Conservation (phyloP, 2,888 invertebrate genomes). For the Eupsilia transversa region DNA sequence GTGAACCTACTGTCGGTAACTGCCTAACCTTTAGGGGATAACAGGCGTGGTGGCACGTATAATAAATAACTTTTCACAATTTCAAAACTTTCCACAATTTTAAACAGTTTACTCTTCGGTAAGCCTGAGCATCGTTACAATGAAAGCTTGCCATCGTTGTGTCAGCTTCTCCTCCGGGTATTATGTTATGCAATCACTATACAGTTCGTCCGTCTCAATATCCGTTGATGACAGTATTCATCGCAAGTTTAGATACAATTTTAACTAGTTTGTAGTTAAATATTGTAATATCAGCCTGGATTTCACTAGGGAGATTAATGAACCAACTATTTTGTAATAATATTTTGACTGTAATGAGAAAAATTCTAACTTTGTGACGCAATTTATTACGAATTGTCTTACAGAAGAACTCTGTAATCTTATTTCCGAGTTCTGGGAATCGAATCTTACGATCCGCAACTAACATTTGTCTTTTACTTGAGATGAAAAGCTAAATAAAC, state of each 20-base stretch:
- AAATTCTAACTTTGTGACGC: not conserved
- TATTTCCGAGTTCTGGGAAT: not conserved
- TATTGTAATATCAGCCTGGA: slow-evolving; percentile 6
- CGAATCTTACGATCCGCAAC: not conserved
- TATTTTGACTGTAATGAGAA: not conserved
- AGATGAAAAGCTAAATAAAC: not conserved
- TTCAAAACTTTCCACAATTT: not conserved
- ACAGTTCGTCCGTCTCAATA: slow-evolving; percentile 24
- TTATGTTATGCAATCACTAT: slow-evolving; percentile 37
- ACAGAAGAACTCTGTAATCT: not conserved
- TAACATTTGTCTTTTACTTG: not conserved
- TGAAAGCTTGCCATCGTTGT: slow-evolving; percentile 8
- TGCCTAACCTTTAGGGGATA: too few relatives aligned
- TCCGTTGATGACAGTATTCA: slow-evolving; percentile 35
- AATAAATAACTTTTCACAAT: not conserved
- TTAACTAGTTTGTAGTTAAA: slow-evolving; percentile 41
- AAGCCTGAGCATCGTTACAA: slow-evolving; percentile 4
- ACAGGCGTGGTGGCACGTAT: too few relatives aligned
- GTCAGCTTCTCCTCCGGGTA: slow-evolving; percentile 10
- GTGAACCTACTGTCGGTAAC: too few relatives aligned
- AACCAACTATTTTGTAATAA: not conserved
- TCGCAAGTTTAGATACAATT: slow-evolving; percentile 45
- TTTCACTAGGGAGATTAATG: not conserved
- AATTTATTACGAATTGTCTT: not conserved
- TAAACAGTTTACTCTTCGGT: not conserved